These are phyloP conservation scores for Ictalurus furcatus DNA, from an alignment of 2,113 vertebrate species.

Conservation along the genomic window DNA sequence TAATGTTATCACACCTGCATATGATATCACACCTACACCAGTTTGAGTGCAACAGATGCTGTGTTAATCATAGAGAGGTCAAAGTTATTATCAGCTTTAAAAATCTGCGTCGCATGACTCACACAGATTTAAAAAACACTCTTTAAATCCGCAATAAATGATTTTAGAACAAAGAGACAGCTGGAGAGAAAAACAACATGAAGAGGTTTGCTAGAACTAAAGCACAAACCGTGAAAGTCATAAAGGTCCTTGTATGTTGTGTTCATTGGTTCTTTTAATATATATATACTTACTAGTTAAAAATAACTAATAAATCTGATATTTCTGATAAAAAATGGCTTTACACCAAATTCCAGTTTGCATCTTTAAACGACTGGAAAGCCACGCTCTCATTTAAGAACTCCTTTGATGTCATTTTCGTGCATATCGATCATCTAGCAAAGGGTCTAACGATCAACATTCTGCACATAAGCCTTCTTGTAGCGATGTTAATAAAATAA, in stretches of 20 bases:
- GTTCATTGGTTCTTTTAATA: neutral
- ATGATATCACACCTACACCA: neutral
- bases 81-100: slow-evolving; percentile 1
- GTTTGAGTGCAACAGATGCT: neutral
- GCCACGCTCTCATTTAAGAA: neutral
- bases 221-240: neutral
- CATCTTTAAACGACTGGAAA: too few species aligned
- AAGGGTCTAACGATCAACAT: neutral
- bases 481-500: neutral
- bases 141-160: neutral
- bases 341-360: too few species aligned
- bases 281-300: neutral
- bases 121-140: neutral
- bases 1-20: neutral
- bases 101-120: neutral
- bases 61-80: neutral
- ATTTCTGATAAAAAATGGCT: too few species aligned
- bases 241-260: neutral
- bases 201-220: neutral
- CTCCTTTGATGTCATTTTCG: neutral
- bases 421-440: neutral
- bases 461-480: neutral
- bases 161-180: neutral
- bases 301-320: too few species aligned
- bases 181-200: neutral